These are phyloP conservation scores for Echinometra lucunter DNA, from an alignment of 53 echinoderm and acorn worm genomes.

Conservation along the genomic window DNA sequence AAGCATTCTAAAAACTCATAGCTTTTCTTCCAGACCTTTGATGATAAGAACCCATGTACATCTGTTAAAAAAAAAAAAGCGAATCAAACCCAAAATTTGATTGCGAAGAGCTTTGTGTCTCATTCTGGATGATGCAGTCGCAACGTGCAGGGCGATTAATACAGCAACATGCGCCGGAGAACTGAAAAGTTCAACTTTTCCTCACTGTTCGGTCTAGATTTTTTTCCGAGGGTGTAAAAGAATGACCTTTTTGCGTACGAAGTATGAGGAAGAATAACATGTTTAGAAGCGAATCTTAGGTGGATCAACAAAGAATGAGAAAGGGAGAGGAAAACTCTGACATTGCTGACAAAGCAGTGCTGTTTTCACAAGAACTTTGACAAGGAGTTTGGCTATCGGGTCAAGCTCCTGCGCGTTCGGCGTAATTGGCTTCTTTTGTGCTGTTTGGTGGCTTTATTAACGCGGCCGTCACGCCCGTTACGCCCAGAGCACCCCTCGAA, in stretches of 20 bases:
- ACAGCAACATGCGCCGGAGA: no score
- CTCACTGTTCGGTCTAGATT: not conserved
- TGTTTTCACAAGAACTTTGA: slow-evolving; percentile 46
- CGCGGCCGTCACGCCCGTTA: slow-evolving; percentile 12
- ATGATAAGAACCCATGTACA: no score
- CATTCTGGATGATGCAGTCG: no score
- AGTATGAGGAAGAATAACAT: slow-evolving; percentile 10
- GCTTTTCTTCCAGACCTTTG: no score
- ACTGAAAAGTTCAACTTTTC: no score
- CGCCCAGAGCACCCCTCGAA: slow-evolving; percentile 51
- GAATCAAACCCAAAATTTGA: no score
- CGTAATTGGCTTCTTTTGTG: slow-evolving; percentile 61
- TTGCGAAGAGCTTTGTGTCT: no score
- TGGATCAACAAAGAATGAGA: not conserved
- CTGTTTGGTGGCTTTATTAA: not conserved
- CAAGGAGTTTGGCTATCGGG: slow-evolving; percentile 40
- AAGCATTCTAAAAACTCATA: no score
- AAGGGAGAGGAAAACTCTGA: not conserved
- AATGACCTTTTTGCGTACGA: not conserved
- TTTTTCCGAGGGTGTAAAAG: not conserved
- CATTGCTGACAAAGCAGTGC: slow-evolving; percentile 59
- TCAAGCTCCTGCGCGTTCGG: not conserved
- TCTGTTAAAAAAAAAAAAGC: no score
- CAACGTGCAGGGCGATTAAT: not conserved
- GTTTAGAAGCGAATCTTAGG: slow-evolving; percentile 25